Conservation (phyloP, 2,797 vertebrate genomes). For the Selene dorsalis region DNA sequence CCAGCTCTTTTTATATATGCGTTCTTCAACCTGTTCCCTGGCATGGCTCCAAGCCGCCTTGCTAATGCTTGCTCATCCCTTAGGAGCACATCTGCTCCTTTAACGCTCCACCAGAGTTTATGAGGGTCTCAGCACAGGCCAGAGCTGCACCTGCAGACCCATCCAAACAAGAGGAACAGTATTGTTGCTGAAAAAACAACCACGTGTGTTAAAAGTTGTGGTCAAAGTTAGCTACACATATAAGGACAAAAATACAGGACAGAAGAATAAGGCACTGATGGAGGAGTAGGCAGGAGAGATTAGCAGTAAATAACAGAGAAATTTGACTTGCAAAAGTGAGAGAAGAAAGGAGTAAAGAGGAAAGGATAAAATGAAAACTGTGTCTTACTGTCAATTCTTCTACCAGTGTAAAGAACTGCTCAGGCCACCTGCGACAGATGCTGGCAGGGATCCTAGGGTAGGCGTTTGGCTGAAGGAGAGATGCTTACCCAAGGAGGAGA, state of each 20-base stretch:
- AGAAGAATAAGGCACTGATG: background rate
- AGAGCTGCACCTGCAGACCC: conserved; percentile 89
- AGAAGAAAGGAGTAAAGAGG: background rate
- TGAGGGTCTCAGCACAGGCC: conserved; percentile 88
- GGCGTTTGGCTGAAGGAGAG: conserved; percentile 68
- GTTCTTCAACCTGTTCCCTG: conserved; percentile 54
- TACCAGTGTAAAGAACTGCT: conserved; percentile 63
- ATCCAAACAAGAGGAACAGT: conserved; percentile 89
- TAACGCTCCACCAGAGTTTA: conserved; percentile 87
- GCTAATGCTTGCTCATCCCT: conserved; percentile 60
- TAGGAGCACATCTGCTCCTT: conserved; percentile 85
- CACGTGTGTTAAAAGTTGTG: conserved; percentile 80
- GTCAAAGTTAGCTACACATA: conserved; percentile 19
- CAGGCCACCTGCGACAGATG: conserved; percentile 72
- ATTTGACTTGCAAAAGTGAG: background rate
- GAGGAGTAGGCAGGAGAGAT: background rate
- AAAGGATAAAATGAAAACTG: conserved; percentile 12
- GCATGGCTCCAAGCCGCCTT: conserved; percentile 50
- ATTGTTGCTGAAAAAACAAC: conserved; percentile 85
- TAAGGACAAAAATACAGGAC: background rate
- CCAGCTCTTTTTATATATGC: conserved; percentile 30
- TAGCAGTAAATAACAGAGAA: background rate
- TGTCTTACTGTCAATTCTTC: conserved; percentile 58
- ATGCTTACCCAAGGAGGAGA: conserved; percentile 73
- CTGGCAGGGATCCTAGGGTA: conserved; percentile 75